Evolutionary conservation across 1,140 invertebrate species (phyloP).

Genomic region (Marisa cornuarietis): DNA sequence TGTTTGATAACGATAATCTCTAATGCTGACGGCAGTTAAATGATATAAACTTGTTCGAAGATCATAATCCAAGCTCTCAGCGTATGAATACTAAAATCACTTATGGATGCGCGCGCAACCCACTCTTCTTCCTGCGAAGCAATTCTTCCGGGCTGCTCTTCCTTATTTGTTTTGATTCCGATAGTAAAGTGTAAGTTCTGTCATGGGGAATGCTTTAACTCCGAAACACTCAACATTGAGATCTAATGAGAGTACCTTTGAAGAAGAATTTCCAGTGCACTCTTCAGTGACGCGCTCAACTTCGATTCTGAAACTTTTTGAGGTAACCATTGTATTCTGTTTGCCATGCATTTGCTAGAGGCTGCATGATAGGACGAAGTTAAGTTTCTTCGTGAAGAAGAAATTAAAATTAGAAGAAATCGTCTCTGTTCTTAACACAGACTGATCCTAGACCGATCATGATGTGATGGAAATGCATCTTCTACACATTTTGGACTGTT

Average conservation of each 20-base stretch:
- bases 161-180: slow-evolving; percentile 5
- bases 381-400: no score
- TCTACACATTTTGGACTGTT: no score
- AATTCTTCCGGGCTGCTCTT: neutral
- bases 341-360: neutral
- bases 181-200: neutral
- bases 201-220: slow-evolving; percentile 12
- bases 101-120: slow-evolving; percentile 19
- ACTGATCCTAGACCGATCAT: no score
- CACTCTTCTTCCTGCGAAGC: slow-evolving; percentile 10
- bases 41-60: neutral
- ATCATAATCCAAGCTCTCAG: neutral
- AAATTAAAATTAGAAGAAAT: no score
- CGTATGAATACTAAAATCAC: slow-evolving; percentile 24
- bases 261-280: neutral
- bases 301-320: slow-evolving; percentile 45
- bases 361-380: no score
- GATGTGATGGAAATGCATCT: no score
- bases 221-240: neutral
- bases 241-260: no score
- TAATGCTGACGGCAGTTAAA: neutral
- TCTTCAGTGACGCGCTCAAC: slow-evolving; percentile 10
- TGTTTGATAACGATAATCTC: no score
- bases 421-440: no score
- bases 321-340: slow-evolving; percentile 32